phyloP scores from a whole-genome alignment of 2,113 vertebrate species.

The Lophotis ruficrista region DNA sequence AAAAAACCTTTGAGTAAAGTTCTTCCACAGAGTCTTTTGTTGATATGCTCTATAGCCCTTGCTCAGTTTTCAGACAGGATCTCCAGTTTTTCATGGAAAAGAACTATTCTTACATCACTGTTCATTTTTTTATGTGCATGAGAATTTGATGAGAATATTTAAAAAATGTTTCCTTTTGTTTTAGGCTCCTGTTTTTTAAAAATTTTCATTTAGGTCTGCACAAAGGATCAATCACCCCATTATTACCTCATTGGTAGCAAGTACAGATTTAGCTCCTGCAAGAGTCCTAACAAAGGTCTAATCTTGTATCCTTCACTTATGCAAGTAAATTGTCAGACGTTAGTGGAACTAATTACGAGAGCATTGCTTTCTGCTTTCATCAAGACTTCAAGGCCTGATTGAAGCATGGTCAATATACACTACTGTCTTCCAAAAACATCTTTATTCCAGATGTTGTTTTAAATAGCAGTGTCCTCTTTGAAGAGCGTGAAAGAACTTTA shows the following conservation, averaged over 20 bases:
- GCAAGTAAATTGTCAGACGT: neutral
- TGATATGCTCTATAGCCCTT: neutral
- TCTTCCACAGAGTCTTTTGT: conserved; percentile 1
- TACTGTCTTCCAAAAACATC: neutral
- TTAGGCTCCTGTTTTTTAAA: neutral
- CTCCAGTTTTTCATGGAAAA: neutral
- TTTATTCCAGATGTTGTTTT: conserved; percentile 3
- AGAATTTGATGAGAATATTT: neutral
- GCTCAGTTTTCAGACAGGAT: neutral
- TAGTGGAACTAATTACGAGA: neutral
- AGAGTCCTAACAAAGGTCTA: neutral
- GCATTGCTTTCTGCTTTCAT: conserved; percentile 22
- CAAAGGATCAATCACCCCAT: neutral
- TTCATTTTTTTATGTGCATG: neutral
- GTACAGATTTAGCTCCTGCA: neutral
- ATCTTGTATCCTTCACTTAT: neutral
- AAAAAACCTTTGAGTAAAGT: conserved; percentile 36
- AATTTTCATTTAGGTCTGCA: neutral
- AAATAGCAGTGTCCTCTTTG: neutral
- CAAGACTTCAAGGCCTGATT: conserved; percentile 28
- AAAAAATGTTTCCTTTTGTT: neutral
- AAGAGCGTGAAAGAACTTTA: neutral
- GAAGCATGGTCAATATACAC: neutral
- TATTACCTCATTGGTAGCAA: neutral
- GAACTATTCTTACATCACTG: neutral